Conservation (phyloP, 2,113 vertebrate genomes). For the Cynocephalus volans region DNA sequence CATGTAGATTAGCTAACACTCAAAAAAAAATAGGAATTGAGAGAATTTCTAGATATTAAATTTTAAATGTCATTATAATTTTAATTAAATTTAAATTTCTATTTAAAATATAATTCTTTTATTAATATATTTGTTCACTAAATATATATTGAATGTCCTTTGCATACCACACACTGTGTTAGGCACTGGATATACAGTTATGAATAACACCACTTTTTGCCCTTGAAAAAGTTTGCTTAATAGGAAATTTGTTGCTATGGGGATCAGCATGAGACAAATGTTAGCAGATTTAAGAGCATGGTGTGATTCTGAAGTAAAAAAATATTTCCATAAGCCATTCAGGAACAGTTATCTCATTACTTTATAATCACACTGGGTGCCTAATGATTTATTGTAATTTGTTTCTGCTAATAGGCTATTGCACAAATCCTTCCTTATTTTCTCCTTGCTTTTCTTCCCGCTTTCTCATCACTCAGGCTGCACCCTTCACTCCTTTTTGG, state of each 20-base stretch:
- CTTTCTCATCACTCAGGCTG: background rate
- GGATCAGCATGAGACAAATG: slow-evolving; percentile 58
- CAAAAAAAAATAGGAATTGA: slow-evolving; percentile 2
- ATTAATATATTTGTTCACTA: background rate
- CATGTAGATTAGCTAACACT: background rate
- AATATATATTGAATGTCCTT: background rate
- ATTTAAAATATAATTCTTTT: slow-evolving; percentile 6
- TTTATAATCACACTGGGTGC: slow-evolving; percentile 36
- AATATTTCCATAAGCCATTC: slow-evolving; percentile 43
- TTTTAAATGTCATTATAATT: slow-evolving; percentile 42
- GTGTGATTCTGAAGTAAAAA: background rate
- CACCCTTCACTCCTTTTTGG: background rate
- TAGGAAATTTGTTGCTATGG: slow-evolving; percentile 70
- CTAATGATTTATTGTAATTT: slow-evolving; percentile 66
- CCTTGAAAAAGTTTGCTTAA: slow-evolving; percentile 46
- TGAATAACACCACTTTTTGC: background rate
- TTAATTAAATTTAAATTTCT: background rate
- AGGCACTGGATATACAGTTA: background rate
- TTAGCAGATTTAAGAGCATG: slow-evolving; percentile 59
- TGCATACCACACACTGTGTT: background rate
- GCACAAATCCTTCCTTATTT: background rate
- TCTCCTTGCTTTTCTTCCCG: background rate
- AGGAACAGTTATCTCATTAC: slow-evolving; percentile 51
- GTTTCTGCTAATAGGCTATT: slow-evolving; percentile 41
- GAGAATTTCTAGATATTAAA: slow-evolving; percentile 24